Conservation (phyloP, 2,888 invertebrate species). For the Noctua janthe region DNA sequence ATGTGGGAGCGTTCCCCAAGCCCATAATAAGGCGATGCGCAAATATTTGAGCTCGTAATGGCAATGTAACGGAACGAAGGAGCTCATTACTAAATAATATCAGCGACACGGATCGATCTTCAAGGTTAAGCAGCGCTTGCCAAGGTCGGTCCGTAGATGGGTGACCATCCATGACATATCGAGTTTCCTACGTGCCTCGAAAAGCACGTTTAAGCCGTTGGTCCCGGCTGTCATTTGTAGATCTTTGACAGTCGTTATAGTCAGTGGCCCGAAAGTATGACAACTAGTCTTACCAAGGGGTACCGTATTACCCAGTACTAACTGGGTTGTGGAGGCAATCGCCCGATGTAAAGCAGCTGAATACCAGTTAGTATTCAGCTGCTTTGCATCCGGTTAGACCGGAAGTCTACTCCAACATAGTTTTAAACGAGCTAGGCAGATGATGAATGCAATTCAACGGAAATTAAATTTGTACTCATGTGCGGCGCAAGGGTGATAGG, state of each 20-base stretch:
- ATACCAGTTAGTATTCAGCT: no score
- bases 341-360: background rate
- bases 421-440: no score
- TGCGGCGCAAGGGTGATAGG: no score
- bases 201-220: background rate
- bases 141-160: background rate
- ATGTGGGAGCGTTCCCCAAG: constrained; percentile 14
- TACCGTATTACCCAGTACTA: background rate
- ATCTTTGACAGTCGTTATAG: background rate
- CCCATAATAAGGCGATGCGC: constrained; percentile 30
- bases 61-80: constrained; percentile 18
- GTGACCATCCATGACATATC: background rate
- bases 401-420: no score
- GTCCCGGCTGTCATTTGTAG: background rate
- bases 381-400: no score
- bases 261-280: background rate
- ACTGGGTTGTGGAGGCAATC: background rate
- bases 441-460: no score
- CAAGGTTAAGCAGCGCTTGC: background rate
- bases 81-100: background rate
- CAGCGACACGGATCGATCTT: background rate
- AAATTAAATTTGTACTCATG: no score
- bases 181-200: background rate
- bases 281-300: background rate
- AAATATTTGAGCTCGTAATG: constrained; percentile 39